Conservation (phyloP, 2,888 invertebrate species). For the Andrena flavipes region DNA sequence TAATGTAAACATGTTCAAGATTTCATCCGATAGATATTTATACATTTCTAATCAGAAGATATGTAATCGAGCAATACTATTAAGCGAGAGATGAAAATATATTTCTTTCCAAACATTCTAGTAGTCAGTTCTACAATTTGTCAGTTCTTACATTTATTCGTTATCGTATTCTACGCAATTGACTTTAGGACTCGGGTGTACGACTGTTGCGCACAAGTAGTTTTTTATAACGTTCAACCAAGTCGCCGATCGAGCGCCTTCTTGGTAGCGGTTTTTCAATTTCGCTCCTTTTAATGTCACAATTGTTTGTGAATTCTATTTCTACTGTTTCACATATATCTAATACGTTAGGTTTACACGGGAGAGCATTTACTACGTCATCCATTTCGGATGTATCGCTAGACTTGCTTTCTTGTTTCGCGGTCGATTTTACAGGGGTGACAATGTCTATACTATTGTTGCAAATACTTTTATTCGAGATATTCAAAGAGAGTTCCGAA, state of each 20-base stretch:
- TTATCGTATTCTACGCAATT: slow-evolving; percentile 18
- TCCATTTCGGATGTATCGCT: slow-evolving; percentile 45
- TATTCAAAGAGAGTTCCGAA: slow-evolving; percentile 68
- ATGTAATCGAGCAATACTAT: neutral
- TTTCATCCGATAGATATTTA: neutral
- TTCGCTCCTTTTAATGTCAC: slow-evolving; percentile 16
- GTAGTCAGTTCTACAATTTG: slow-evolving; percentile 20
- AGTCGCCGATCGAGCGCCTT: slow-evolving; percentile 80
- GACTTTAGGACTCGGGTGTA: neutral
- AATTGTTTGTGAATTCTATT: slow-evolving; percentile 32
- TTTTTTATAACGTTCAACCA: slow-evolving; percentile 80
- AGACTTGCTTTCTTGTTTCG: slow-evolving; percentile 21
- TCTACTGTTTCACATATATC: slow-evolving; percentile 55
- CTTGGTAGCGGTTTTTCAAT: slow-evolving; percentile 33
- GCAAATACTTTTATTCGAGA: slow-evolving; percentile 60
- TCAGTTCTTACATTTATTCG: slow-evolving; percentile 32
- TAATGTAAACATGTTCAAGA: neutral
- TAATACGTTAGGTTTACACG: slow-evolving; percentile 46
- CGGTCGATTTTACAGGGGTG: slow-evolving; percentile 58
- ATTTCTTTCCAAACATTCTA: slow-evolving; percentile 27
- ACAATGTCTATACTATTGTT: slow-evolving; percentile 55
- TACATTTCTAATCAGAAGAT: neutral
- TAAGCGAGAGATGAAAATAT: slow-evolving; percentile 26
- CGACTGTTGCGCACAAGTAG: slow-evolving; percentile 59
- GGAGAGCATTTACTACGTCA: slow-evolving; percentile 10